Evolutionary conservation across 1,140 invertebrate species (phyloP).

Genomic region (Bicyclus anynana): DNA sequence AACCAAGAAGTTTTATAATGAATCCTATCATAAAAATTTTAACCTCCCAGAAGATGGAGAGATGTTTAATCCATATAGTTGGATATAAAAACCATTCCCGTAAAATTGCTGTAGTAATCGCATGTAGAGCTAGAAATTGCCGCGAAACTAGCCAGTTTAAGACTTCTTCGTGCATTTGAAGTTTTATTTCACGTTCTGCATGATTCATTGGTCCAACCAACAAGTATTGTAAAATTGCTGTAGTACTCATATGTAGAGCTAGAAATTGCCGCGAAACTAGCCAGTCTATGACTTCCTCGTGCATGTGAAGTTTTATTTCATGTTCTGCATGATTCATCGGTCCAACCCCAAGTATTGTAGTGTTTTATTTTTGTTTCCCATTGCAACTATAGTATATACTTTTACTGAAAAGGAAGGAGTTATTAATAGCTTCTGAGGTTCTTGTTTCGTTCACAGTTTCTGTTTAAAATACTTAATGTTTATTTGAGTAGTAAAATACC

Average conservation of each 20-base stretch:
- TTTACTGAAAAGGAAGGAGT: constrained; percentile 14
- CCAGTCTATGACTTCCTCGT: neutral
- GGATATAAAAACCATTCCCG: no score
- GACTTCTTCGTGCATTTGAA: no score
- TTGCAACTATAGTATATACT: constrained; percentile 10
- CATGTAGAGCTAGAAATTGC: no score
- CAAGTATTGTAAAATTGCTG: no score
- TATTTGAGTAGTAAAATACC: neutral
- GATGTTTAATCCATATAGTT: no score
- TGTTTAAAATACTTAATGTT: neutral
- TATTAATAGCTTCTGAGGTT: constrained; percentile 5
- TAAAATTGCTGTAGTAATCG: no score
- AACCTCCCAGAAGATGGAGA: no score
- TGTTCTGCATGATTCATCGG: constrained; percentile 15
- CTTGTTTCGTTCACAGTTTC: neutral
- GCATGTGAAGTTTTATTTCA: constrained; percentile 18
- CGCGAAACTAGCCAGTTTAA: no score
- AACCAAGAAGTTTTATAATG: no score
- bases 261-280: neutral
- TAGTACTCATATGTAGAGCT: neutral
- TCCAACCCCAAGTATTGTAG: constrained; percentile 4
- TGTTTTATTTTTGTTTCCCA: constrained; percentile 16
- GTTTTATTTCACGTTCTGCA: no score
- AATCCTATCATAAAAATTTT: no score
- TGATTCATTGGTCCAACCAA: no score